phyloP scores from a whole-genome alignment of 2,888 invertebrate species.

The Protonemura montana region DNA sequence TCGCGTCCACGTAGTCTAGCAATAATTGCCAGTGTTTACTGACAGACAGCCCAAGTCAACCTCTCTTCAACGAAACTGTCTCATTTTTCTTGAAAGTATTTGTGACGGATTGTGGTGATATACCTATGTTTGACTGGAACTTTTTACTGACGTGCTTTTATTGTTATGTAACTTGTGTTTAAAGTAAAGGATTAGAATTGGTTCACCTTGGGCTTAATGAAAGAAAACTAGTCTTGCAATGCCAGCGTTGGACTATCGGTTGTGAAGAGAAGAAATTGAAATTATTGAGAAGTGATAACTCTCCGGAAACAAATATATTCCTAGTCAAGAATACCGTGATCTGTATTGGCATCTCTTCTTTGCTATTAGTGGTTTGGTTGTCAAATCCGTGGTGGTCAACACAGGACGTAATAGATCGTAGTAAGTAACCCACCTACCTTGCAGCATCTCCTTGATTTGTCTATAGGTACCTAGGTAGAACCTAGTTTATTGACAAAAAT shows the following conservation, averaged over 20 bases:
- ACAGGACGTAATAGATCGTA: not conserved
- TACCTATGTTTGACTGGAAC: not conserved
- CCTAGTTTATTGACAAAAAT: too few species aligned
- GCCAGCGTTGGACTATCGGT: not conserved
- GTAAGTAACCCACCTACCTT: not conserved
- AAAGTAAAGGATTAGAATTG: not conserved
- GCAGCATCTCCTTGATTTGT: too few species aligned
- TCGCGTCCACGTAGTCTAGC: constrained; percentile 1
- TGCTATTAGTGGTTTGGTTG: not conserved
- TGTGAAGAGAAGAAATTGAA: not conserved
- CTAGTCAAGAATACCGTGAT: not conserved
- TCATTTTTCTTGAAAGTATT: not conserved
- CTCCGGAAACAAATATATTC: not conserved
- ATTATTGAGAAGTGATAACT: not conserved
- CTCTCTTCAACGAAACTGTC: not conserved
- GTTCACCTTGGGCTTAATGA: not conserved
- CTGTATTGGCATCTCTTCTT: not conserved
- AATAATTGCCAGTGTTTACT: constrained; percentile 12
- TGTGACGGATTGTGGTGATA: not conserved
- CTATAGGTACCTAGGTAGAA: too few species aligned
- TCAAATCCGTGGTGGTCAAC: not conserved
- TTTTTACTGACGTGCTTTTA: not conserved
- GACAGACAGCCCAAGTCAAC: not conserved
- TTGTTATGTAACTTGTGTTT: not conserved
- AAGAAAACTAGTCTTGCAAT: not conserved